phyloP scores from a whole-genome alignment of 2,888 invertebrate genomes.

The Drosophila paramelanica region DNA sequence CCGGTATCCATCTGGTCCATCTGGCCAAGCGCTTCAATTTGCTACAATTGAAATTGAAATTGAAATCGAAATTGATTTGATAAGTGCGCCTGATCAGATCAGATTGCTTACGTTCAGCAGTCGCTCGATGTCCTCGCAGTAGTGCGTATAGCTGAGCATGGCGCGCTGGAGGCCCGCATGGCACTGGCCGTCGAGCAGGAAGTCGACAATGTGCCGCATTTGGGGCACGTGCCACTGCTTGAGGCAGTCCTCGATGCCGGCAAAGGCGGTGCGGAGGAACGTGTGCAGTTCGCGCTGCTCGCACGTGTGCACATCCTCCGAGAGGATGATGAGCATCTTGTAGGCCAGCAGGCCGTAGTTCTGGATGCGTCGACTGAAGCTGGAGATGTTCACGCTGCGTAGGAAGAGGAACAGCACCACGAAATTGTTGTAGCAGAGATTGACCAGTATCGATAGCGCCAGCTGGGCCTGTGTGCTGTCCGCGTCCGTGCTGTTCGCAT shows the following conservation, averaged over 20 bases:
- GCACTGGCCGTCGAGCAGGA: constrained; percentile 78
- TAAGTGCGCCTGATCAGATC: too few species aligned
- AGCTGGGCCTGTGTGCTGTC: constrained; percentile 80
- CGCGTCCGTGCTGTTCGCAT: constrained; percentile 67
- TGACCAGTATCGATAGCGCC: constrained; percentile 90
- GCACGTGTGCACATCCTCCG: constrained; percentile 81
- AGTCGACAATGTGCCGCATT: constrained; percentile 82
- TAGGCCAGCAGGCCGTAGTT: constrained; percentile 82
- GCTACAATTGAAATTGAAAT: constrained; percentile 39
- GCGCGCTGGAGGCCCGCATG: constrained; percentile 80
- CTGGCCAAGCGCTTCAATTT: constrained; percentile 62
- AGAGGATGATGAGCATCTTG: constrained; percentile 83
- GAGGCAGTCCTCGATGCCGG: constrained; percentile 79
- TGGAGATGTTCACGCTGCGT: constrained; percentile 88
- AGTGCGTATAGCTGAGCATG: constrained; percentile 77
- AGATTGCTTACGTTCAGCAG: constrained; percentile 76
- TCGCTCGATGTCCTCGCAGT: constrained; percentile 79
- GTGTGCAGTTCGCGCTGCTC: constrained; percentile 79
- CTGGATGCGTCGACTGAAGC: constrained; percentile 81
- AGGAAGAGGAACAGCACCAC: constrained; percentile 90
- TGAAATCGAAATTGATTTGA: too few species aligned
- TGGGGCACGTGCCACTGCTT: constrained; percentile 82
- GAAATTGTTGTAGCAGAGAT: constrained; percentile 92
- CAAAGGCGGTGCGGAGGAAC: constrained; percentile 82
- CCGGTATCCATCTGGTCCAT: constrained; percentile 72